A percentile compares a stretch with the other conserved stretches of the same genome.
phyloP scores from a whole-genome alignment of 2,888 invertebrate genomes.

The Cataglyphis rosenhaueri region DNA sequence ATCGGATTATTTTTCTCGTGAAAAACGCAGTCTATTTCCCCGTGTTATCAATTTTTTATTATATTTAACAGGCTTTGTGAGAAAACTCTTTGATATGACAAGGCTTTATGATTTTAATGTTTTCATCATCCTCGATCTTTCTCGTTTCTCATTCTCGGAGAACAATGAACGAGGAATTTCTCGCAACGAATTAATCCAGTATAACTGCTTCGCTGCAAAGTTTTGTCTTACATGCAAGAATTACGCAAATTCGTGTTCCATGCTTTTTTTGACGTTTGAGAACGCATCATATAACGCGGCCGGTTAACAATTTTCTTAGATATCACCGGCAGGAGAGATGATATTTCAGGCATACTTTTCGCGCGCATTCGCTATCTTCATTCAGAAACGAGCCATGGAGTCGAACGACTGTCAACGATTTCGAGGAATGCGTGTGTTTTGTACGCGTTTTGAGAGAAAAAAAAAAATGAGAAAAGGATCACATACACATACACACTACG shows the following conservation, averaged over 20 bases:
- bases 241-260: background rate
- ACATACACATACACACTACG: conserved; percentile 4
- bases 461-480: background rate
- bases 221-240: background rate
- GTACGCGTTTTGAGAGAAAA: conserved; percentile 2
- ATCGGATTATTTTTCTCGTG: background rate
- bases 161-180: conserved; percentile 3
- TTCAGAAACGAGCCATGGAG: background rate
- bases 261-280: conserved; percentile 13
- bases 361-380: conserved; percentile 22
- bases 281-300: background rate
- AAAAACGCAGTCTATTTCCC: background rate
- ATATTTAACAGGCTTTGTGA: background rate
- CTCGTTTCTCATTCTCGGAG: background rate
- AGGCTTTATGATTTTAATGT: background rate
- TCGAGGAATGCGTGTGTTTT: background rate
- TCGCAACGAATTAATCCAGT: background rate
- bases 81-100: background rate
- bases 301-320: conserved; percentile 33
- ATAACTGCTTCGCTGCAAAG: background rate
- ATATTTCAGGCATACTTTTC: conserved; percentile 34
- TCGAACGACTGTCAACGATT: background rate
- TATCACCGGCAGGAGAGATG: conserved; percentile 4
- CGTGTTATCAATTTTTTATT: background rate
- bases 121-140: background rate